Conservation (phyloP, 2,888 invertebrate species). For the Epirrhoe tristata region DNA sequence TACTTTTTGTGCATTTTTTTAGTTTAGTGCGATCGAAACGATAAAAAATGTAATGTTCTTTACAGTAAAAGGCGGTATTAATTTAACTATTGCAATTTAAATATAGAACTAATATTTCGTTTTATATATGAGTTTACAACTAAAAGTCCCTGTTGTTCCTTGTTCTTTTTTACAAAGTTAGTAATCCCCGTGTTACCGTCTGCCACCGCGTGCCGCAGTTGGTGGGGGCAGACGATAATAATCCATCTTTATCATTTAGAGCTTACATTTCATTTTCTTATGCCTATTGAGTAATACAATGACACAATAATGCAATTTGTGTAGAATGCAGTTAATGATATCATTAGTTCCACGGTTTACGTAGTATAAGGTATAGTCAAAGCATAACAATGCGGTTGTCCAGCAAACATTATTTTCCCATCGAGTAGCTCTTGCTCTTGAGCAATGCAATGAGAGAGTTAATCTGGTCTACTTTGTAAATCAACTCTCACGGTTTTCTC, state of each 20-base stretch:
- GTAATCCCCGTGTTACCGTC: no score
- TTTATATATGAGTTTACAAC: no score
- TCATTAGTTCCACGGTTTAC: conserved; percentile 45
- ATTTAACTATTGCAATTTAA: background rate
- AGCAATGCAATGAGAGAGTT: conserved; percentile 54
- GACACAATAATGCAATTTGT: conserved; percentile 42
- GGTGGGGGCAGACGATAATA: no score
- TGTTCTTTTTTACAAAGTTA: no score
- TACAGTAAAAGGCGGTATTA: background rate
- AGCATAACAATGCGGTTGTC: conserved; percentile 52
- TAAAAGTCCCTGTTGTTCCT: no score
- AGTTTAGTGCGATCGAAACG: background rate
- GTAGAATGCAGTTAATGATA: conserved; percentile 47
- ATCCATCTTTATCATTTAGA: background rate
- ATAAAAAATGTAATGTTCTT: background rate
- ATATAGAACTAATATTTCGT: no score
- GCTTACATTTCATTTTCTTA: conserved; percentile 10
- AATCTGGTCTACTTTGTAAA: conserved; percentile 49
- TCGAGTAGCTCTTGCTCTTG: conserved; percentile 40
- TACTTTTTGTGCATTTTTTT: background rate
- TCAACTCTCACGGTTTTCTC: conserved; percentile 54
- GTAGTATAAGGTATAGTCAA: conserved; percentile 37
- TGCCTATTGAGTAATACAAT: conserved; percentile 25
- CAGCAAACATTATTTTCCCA: conserved; percentile 34
- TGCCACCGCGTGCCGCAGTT: no score